Conservation (phyloP, 2,888 invertebrate species). For the Galeopsomyia nigrocyanea region DNA sequence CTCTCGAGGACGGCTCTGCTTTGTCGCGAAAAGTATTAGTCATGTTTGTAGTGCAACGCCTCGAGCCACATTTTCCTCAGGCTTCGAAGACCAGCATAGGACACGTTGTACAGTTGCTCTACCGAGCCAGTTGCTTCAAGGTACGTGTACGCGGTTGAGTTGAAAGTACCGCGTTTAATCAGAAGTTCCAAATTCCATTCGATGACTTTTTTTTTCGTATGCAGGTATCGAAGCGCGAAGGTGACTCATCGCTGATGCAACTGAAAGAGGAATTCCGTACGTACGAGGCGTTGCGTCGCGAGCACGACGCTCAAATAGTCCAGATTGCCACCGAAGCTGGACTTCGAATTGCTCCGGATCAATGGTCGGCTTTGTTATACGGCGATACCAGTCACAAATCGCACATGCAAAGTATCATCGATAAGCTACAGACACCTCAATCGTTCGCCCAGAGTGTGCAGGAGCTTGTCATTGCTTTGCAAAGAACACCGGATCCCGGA, state of each 20-base stretch:
- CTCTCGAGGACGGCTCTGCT: conserved; percentile 95
- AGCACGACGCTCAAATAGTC: conserved; percentile 98
- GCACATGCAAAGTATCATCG: conserved; percentile 95
- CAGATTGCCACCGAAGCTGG: conserved; percentile 99
- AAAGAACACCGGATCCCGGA: conserved; percentile 88
- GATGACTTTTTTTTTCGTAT: conserved; percentile 14
- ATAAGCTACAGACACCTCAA: conserved; percentile 93
- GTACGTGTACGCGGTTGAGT: conserved; percentile 69
- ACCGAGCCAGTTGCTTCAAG: conserved; percentile 98
- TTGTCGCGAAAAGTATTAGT: conserved; percentile 94
- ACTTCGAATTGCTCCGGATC: conserved; percentile 95
- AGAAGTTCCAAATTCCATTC: conserved; percentile 24
- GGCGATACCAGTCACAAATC: conserved; percentile 96
- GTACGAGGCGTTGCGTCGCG: conserved; percentile 92
- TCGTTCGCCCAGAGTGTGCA: conserved; percentile 93
- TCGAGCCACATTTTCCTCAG: conserved; percentile 95
- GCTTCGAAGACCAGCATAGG: conserved; percentile 99
- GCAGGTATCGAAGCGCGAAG: conserved; percentile 94
- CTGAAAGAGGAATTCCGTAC: conserved; percentile 96
- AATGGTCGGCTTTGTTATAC: conserved; percentile 97
- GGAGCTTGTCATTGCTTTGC: conserved; percentile 90
- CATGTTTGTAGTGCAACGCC: conserved; percentile 97
- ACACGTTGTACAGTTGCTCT: conserved; percentile 97
- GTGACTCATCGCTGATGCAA: conserved; percentile 98
- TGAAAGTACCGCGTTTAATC: conserved; percentile 14